Base-by-base conservation (phyloP, 2,113 vertebrate genomes). In the Choloepus hoffmanni region DNA sequence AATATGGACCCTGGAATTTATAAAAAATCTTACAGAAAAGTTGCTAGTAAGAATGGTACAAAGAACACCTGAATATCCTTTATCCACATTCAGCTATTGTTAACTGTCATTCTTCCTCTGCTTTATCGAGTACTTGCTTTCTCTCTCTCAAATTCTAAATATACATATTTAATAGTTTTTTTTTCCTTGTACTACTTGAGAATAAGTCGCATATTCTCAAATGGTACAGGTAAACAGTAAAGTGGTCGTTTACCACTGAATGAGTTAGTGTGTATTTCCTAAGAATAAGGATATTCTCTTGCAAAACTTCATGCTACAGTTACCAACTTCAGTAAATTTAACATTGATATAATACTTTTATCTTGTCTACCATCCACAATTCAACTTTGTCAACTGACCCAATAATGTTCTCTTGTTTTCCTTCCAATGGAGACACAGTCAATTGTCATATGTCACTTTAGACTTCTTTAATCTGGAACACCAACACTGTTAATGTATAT, bases 1-100 rank as follows among this genome's bases (percentile, higher is more conserved):
- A 65, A 92, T 30, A 89, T 26, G 85, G 36, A 60, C 50, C 76
- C 24, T 76, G 33, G 24, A 62, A 33, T 76, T 85, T 81, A 48
- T 33, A n/a, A 85, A 92, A 45, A 91, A 30, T 30, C 28, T 30
- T 14, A 85, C 3, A 92, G 28, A 91, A 91, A 87, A 88, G 30
- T 2, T 73, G 2, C 53, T 24, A 84, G 72, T 76, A 70, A 79
- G 18, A 78, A 55, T 15, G 88, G 55, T 43, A 76, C 14, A 62
- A 74, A 95, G 60, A 68, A 62, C 2, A 48, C 7, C n/a, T 23
- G 30, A 5, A 40, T 21, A 58, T 6, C 26, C 76, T 67, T 76
- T 55, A 76, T 33, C 33, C 23, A 48, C 16, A 87, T n/a, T 88
- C 43, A 78, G 12, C n/a, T 40, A n/a, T 48, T 88, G 23, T 76